Percentiles rank a stretch among this genome's conserved stretches.
These are phyloP conservation scores for Gonocerus acuteangulatus DNA, from an alignment of 2,888 invertebrate species.

Conservation along the genomic window DNA sequence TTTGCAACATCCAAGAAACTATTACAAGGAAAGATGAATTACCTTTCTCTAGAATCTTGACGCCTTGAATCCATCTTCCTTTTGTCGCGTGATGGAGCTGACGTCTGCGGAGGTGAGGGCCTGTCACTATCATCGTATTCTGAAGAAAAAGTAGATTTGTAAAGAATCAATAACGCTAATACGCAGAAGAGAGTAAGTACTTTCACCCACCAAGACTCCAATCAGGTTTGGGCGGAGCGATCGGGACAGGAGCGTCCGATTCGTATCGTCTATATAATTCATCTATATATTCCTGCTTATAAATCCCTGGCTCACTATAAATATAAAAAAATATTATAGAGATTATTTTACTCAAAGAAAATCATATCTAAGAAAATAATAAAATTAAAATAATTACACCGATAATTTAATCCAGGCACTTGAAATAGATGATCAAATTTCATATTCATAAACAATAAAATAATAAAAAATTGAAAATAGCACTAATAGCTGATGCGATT, in stretches of 20 bases:
- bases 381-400: background rate
- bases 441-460: too few species aligned
- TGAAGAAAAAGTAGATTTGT: too few species aligned
- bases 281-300: slow-evolving; percentile 89
- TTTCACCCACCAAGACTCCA: slow-evolving; percentile 71
- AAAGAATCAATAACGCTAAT: background rate
- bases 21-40: background rate
- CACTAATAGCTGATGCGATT: too few species aligned
- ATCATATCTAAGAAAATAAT: too few species aligned
- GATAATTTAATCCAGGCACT: too few species aligned
- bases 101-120: background rate
- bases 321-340: background rate
- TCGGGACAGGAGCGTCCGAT: slow-evolving; percentile 52
- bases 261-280: slow-evolving; percentile 78
- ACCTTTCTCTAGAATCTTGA: background rate
- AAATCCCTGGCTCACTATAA: slow-evolving; percentile 85
- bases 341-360: slow-evolving; percentile 6
- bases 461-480: too few species aligned
- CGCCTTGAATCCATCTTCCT: background rate
- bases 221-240: slow-evolving; percentile 62
- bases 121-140: slow-evolving; percentile 23
- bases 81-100: background rate
- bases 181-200: background rate
- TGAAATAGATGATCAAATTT: too few species aligned
- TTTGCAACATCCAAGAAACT: too few species aligned